Conservation (phyloP, 2,113 vertebrate species). For the Psophia crepitans region DNA sequence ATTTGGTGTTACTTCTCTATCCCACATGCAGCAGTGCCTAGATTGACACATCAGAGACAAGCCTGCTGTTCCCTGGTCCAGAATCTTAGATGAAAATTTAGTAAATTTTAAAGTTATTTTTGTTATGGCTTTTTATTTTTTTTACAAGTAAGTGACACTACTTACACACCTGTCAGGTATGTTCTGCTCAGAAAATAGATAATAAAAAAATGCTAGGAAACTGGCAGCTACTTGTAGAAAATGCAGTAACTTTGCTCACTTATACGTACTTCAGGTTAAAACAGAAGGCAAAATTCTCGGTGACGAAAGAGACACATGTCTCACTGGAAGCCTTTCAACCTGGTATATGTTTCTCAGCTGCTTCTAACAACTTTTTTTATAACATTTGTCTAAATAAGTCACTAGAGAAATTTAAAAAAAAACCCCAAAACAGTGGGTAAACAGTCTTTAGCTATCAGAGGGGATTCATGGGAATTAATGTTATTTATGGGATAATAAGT, state of each 20-base stretch:
- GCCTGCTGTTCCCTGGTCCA: neutral
- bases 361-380: neutral
- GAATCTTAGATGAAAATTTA: neutral
- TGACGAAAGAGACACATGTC: neutral
- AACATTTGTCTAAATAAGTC: neutral
- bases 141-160: neutral
- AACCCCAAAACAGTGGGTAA: neutral
- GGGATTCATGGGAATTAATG: neutral
- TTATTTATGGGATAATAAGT: neutral
- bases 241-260: neutral
- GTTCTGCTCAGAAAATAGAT: neutral
- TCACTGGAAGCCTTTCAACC: neutral
- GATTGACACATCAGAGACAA: neutral
- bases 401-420: neutral
- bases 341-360: neutral
- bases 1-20: neutral
- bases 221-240: neutral
- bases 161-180: neutral
- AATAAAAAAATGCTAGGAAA: neutral
- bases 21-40: fast-evolving
- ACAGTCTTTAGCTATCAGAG: neutral
- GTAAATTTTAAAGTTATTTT: neutral
- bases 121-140: neutral
- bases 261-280: neutral
- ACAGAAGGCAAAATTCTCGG: neutral